Evolutionary conservation across 1,140 invertebrate genomes (phyloP).

Genomic region (Lepidurus packardi): DNA sequence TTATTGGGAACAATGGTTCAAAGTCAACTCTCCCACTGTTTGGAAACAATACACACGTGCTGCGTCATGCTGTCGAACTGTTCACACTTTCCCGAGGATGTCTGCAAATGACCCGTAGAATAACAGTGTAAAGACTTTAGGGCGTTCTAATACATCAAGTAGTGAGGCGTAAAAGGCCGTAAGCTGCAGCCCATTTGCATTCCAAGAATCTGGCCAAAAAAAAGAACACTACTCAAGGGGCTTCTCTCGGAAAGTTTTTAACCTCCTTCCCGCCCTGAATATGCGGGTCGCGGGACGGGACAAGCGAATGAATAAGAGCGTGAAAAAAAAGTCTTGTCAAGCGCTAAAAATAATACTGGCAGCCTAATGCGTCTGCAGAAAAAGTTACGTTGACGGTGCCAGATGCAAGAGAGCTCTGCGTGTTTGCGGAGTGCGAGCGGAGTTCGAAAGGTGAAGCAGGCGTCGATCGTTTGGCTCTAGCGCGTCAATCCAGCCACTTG

Average conservation of each 20-base stretch:
- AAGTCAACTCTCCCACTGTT: conserved; percentile 13
- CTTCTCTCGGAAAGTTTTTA: neutral
- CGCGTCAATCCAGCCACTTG: conserved; percentile 20
- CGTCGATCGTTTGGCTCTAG: neutral
- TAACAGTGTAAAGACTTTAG: neutral
- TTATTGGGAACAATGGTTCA: conserved; percentile 16
- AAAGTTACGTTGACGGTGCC: neutral
- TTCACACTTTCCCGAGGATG: conserved; percentile 12
- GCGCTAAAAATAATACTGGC: conserved; percentile 22
- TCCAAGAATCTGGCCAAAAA: conserved; percentile 9
- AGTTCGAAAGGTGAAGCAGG: neutral
- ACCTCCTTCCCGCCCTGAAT: neutral
- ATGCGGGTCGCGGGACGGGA: conserved; percentile 5
- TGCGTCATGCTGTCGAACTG: conserved; percentile 20
- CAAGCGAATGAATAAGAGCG: conserved; percentile 14
- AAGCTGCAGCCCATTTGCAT: conserved; percentile 13
- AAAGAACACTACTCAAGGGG: conserved; percentile 1
- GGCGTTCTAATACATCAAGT: neutral
- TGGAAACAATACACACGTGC: conserved; percentile 18
- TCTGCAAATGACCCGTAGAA: neutral
- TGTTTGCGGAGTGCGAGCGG: neutral
- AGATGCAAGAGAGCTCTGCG: neutral
- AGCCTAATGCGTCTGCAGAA: conserved; percentile 1
- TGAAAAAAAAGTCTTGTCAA: neutral
- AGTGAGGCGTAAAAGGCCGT: neutral